Base-by-base conservation (phyloP, 1,140 invertebrate genomes). In the Penaeus indicus region DNA sequence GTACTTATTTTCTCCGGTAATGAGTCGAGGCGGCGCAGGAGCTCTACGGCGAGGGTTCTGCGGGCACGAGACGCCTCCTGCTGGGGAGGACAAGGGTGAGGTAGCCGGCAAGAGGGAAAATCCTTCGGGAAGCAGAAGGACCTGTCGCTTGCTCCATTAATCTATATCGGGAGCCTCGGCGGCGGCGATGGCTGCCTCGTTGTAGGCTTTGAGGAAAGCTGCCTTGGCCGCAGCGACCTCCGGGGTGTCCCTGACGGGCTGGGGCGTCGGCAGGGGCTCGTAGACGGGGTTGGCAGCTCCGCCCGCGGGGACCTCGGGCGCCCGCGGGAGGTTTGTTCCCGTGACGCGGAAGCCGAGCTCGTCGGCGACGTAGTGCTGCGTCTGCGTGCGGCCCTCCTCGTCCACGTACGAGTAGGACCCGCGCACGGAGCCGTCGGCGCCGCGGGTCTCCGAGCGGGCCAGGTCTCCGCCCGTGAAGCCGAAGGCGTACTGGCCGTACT, bases 401-500 rank as follows among this genome's bases (percentile, higher is more conserved):
- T 92, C 91, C 25, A 92, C 86, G 86, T 92, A 92, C 83, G 95
- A 95, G 89, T 94, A 94, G 25, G 78, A 88, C 25, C 91, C 91
- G 62, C 94, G 94, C 11, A 95, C 95, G 80, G 83, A 67, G 19
- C 88, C 84, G 38, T 67, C 79, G 32, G 69, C 78, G 82, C 87
- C 85, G 38, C 77, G 78, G 32, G 78, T 82, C 81, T 91, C 91
- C 16, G 27, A 62, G 21, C 85, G 80, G 61, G 81, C 86, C 42
- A 81, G 87, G 80, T 89, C 85, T 22, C 54, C 60, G 77, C 84
- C 83, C 16, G 72, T 25, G 85, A 92, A 91, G 78, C 91, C 91
- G 67, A 85, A 91, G 13, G 64, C 8, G 82, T 91, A 90, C 62
- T 91, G 86, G 19, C 91, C 91, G 32, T 90, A 69, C 72, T 92